Conservation (phyloP, 2,888 invertebrate genomes). For the Linnaemya vulpina region DNA sequence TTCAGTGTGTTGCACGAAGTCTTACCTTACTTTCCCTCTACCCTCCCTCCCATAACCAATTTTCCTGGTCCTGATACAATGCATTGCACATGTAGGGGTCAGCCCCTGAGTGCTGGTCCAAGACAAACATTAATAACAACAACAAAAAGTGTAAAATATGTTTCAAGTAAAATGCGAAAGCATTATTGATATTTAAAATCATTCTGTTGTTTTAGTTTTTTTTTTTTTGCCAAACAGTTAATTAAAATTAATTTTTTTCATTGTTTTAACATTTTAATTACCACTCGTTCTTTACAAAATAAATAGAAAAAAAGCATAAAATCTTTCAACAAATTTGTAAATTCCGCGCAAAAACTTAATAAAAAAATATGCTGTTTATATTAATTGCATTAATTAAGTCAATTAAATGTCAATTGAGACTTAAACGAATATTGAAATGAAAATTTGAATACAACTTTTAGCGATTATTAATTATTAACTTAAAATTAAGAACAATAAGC, state of each 20-base stretch:
- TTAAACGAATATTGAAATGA: conserved; percentile 34
- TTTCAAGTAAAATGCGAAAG: no score
- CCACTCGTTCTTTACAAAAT: conserved; percentile 12
- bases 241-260: conserved; percentile 19
- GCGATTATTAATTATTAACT: conserved; percentile 8
- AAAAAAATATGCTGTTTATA: conserved; percentile 6
- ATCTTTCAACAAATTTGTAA: conserved; percentile 34
- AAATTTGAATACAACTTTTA: conserved; percentile 21
- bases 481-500: conserved; percentile 9
- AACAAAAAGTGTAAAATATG: no score
- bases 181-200: no score
- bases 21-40: no score
- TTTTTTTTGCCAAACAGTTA: conserved; percentile 3
- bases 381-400: conserved; percentile 59
- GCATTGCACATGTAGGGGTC: no score
- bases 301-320: conserved; percentile 11
- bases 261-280: conserved; percentile 40
- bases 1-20: no score
- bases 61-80: no score
- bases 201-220: no score
- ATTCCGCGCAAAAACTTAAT: not conserved
- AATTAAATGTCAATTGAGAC: conserved; percentile 65
- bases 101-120: no score
- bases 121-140: no score
- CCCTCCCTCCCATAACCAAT: no score